phyloP scores from a whole-genome alignment of 2,888 invertebrate genomes.

The Anagyrus pseudococci region DNA sequence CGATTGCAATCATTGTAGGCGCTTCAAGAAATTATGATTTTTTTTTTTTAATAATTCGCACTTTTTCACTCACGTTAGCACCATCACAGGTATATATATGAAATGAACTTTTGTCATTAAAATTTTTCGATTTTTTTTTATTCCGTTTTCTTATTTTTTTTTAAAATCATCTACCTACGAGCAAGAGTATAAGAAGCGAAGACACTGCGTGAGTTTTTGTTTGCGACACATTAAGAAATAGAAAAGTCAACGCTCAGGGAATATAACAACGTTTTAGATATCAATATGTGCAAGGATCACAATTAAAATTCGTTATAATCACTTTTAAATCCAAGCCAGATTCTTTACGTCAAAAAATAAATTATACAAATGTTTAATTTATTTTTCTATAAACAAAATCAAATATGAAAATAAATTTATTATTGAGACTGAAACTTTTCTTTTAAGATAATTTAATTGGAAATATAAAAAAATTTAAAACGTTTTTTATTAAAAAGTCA shows the following conservation, averaged over 20 bases:
- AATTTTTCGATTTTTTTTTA: not conserved
- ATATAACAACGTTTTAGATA: slow-evolving; percentile 24
- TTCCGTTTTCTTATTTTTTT: not conserved
- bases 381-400: not conserved
- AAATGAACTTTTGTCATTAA: slow-evolving; percentile 16
- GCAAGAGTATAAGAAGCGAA: slow-evolving; percentile 32
- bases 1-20: slow-evolving; percentile 27
- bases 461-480: too few species aligned
- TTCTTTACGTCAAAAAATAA: too few species aligned
- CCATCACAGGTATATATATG: slow-evolving; percentile 10
- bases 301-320: not conserved
- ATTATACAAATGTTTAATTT: not conserved
- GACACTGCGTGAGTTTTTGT: slow-evolving; percentile 36
- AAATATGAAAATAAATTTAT: too few species aligned
- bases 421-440: too few species aligned
- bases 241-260: slow-evolving; percentile 25
- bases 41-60: too few species aligned
- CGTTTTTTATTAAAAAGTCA: too few species aligned
- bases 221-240: slow-evolving; percentile 29
- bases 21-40: slow-evolving; percentile 3
- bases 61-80: not conserved
- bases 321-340: too few species aligned
- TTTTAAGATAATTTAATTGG: too few species aligned
- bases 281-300: slow-evolving; percentile 6
- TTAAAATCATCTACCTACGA: slow-evolving; percentile 23